Evolutionary conservation across 1,140 invertebrate species (phyloP), one percentile per base, ranked within the genome.

Genomic region (Bombus soroeensis): DNA sequence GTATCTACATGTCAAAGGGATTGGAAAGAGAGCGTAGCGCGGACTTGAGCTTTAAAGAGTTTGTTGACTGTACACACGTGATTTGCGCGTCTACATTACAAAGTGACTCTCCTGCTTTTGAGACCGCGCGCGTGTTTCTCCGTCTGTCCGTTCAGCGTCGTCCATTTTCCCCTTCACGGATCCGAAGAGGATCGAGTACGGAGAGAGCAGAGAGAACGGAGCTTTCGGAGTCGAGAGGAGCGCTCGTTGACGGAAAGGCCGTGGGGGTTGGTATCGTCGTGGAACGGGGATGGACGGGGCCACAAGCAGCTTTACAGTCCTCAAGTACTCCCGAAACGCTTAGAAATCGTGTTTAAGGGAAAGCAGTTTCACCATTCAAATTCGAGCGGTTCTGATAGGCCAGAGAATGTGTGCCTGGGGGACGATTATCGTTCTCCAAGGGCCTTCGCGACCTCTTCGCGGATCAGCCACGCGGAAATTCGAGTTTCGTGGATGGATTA

Each of bases 1-100:
- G 85, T 71, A 89, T 89, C 88, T 83, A 80, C 88, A 89, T 89
- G 68, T 87, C 88, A 89, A 89, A 89, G 88, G 66, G 59, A 76
- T 62, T 71, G 47, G 71, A 71, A n/a, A 62, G 28, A 70, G 66
- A 39, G 39, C 8, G 34, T 12, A 25, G 6, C 22, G 2, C 1
- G 22, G 59, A 72, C 74, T 62, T 87, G 25, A 77, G 71, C 77
- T 83, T 32, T 73, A 81, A 89, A 88, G 80, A 87, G 76, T 70
- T 77, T 75, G 66, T 72, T 77, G 83, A 87, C 87, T 89, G 77
- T 88, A 81, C 72, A 79, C 75, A 78, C 85, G 64, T 82, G 84
- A 66, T 86, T 75, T 76, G 64, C 75, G 85, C 80, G 81, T 64
- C 75, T 80, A 66, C 53, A 13, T 80, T 89, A 83, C 84, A 81